Percentiles rank a stretch among this genome's conserved stretches.
Conservation (phyloP, 2,888 invertebrate species). For the Melanargia galathea region DNA sequence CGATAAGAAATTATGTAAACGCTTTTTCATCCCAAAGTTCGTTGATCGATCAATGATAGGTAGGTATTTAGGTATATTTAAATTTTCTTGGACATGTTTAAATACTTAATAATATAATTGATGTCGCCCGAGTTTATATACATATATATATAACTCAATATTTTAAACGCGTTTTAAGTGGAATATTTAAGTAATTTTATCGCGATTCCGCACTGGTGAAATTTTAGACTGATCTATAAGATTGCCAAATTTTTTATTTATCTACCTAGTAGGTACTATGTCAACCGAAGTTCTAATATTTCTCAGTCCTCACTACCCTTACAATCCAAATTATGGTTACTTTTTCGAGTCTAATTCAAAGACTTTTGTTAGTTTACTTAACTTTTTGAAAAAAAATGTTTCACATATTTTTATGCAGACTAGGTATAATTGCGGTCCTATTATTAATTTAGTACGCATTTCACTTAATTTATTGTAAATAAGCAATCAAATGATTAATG, state of each 20-base stretch:
- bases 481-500: background rate
- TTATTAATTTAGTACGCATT: background rate
- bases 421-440: background rate
- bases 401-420: background rate
- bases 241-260: slow-evolving; percentile 9
- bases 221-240: slow-evolving; percentile 53
- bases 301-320: background rate
- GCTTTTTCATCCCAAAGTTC: background rate
- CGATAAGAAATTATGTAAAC: slow-evolving; percentile 3
- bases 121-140: background rate
- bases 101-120: background rate
- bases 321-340: background rate
- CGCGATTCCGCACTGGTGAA: background rate
- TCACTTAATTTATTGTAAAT: background rate
- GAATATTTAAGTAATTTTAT: slow-evolving; percentile 5
- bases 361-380: background rate
- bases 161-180: too few species aligned
- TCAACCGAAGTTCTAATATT: background rate
- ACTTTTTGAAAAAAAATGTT: background rate
- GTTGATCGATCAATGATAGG: background rate
- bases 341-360: background rate
- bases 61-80: background rate
- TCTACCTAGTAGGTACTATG: background rate
- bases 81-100: background rate
- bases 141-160: background rate